phyloP scores from a whole-genome alignment of 2,888 invertebrate species.

The Pammene aurita region DNA sequence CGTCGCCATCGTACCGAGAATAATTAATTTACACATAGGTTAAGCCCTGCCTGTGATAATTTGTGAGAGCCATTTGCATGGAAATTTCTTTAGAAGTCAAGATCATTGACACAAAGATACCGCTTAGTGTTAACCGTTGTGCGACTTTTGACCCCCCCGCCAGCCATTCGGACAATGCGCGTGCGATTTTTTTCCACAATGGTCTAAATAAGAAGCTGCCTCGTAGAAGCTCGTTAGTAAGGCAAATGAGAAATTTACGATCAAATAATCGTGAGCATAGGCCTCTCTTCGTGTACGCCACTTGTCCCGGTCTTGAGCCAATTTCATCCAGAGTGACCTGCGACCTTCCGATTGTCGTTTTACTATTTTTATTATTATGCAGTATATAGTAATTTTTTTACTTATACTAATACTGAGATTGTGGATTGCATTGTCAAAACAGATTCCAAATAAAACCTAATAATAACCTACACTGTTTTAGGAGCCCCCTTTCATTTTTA shows the following conservation, averaged over 20 bases:
- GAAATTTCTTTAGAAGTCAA: slow-evolving; percentile 51
- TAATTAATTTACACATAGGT: not conserved
- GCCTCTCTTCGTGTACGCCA: too few relatives aligned
- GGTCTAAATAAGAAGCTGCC: slow-evolving; percentile 18
- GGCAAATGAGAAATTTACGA: slow-evolving; percentile 25
- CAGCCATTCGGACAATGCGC: slow-evolving; percentile 57
- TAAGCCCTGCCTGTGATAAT: slow-evolving; percentile 3
- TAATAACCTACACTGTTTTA: too few relatives aligned
- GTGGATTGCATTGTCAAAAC: too few relatives aligned
- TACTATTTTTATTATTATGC: too few relatives aligned
- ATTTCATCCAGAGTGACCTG: too few relatives aligned
- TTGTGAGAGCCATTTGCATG: slow-evolving; percentile 40
- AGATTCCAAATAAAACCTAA: too few relatives aligned
- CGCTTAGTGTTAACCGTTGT: slow-evolving; percentile 60
- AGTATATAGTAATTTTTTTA: too few relatives aligned
- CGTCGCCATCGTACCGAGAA: not conserved
- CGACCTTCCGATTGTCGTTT: too few relatives aligned
- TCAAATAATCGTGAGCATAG: slow-evolving; percentile 4
- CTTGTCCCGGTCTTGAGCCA: too few relatives aligned
- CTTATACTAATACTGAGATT: too few relatives aligned
- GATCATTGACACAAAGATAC: slow-evolving; percentile 57
- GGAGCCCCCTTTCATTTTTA: too few relatives aligned
- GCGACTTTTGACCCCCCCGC: slow-evolving; percentile 56
- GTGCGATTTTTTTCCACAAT: slow-evolving; percentile 46
- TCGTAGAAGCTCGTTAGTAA: slow-evolving; percentile 21